Conservation (phyloP, 1,140 invertebrate genomes). For the Nasonia vitripennis region DNA sequence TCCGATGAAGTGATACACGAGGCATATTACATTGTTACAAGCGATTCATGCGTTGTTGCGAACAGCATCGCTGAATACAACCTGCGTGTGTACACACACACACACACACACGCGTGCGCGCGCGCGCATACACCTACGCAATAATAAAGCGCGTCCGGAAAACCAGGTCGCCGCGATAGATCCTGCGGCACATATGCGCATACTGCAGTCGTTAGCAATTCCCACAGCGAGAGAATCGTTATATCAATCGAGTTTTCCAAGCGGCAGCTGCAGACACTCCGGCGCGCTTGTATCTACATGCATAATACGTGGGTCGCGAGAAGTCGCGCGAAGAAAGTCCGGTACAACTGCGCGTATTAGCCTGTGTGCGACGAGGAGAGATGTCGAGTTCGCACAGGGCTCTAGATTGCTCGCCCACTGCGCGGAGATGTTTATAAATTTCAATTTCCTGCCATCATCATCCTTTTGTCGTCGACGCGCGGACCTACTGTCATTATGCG, state of each 20-base stretch:
- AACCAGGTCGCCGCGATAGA: slow-evolving; percentile 1
- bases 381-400: not conserved
- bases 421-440: not conserved
- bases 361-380: not conserved
- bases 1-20: too few species aligned
- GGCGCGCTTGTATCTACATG: slow-evolving; percentile 2
- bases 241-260: slow-evolving; percentile 20
- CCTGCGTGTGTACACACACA: too few species aligned
- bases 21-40: not conserved
- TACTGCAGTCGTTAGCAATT: not conserved
- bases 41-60: not conserved
- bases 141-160: not conserved
- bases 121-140: too few species aligned
- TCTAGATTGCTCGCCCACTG: not conserved
- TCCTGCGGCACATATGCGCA: not conserved
- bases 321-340: slow-evolving; percentile 4
- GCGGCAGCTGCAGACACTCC: slow-evolving; percentile 17
- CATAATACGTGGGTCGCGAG: slow-evolving; percentile 8
- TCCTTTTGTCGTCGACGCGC: slow-evolving; percentile 12
- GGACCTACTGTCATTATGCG: too few species aligned
- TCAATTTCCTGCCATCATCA: slow-evolving; percentile 35
- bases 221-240: not conserved
- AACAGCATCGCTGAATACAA: too few species aligned
- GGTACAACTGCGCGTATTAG: not conserved
- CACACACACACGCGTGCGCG: too few species aligned